Base-by-base conservation (phyloP, 2,797 vertebrate genomes). In the Tinamus major region DNA sequence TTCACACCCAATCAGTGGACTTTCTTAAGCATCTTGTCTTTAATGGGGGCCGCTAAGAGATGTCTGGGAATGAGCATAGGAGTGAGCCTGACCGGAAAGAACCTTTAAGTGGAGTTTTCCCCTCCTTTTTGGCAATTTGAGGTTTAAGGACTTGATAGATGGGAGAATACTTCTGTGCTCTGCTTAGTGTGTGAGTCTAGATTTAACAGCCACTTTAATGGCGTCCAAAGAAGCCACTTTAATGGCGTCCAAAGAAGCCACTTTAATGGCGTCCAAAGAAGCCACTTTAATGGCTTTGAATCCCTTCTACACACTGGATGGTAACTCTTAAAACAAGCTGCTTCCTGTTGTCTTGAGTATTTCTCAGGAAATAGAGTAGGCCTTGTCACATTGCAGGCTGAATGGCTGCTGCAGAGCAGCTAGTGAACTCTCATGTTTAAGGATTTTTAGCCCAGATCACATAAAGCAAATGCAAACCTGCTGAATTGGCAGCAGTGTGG, bases 181-280 rank as follows among this genome's bases (percentile, higher is more conserved):
- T 53, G 26, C 51, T 53, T 53, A 53, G 27, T 16, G 26, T 53
- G 8, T 53, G 27, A 53, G 26, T 29, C 29, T 27, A 24, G 49
- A 10, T 55, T 76, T 14, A 35, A 0, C 65, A 65, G 33, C 7
- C 11, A n/a, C 20, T 33, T 5, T n/a, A n/a, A n/a, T n/a, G n/a
- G n/a, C n/a, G 4, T 63, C 26, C 79, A 5, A 1, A 5, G 7
- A 39, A 55, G 29, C 80, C 58, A 51, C n/a, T n/a, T n/a, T n/a
- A n/a, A n/a, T n/a, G n/a, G n/a, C n/a, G n/a, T 63, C 26, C 79
- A 5, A 1, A 5, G 7, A 39, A 55, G 29, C 80, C 58, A 51
- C 46, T 56, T 87, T 48, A 37, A 4, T 80, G 15, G 7, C 55
- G 4, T 63, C 26, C 79, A 5, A 1, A 5, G 7, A 39, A 55